Evolutionary conservation across 1,140 invertebrate genomes (phyloP), one percentile per base, ranked within the genome.

Genomic region (Cardiocondyla obscurior): DNA sequence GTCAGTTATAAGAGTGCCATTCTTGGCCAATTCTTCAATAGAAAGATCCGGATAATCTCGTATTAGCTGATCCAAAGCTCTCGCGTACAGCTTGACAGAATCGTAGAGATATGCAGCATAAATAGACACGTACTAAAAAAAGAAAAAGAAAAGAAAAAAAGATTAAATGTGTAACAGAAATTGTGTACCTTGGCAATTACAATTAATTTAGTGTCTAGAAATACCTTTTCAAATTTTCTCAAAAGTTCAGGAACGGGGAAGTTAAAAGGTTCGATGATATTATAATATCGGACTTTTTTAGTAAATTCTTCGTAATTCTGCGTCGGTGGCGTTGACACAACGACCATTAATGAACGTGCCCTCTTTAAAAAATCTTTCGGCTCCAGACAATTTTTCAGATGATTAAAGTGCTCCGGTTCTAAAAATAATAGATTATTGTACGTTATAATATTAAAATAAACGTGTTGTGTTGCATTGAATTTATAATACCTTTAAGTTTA

Each of bases 91-190:
- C 90, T 96, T 96, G 0, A 99, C 97, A 1, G 98, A 98, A 94
- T 99, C 99, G 93, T 99, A 99, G 49, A 99, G 94, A 94, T 99
- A 99, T 1, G 98, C 97, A 14, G 99, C 99, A 92, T 98, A 98
- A 67, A 99, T 97, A 10, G 98, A 97, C 8, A 99, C 96, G 93
- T 98, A 97, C 96, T 97, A 94, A 64, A 95, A 94, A 39, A 83
- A 64, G 60, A 62, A 83, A 64, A 95, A 94, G 39, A 83, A 64
- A 64, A n/a, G n/a, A 64, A 95, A 94, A 39, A 83, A 64, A 64
- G 64, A 83, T 33, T 30, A 42, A 39, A 7, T 7, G n/a, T 19
- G 42, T 4, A 58, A 19, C 22, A 39, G 58, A 39, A 4, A 25
- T 25, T n/a, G 33, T 8, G 10, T 10, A 10, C 14, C 55, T 36